phyloP scores from a whole-genome alignment of 2,888 invertebrate genomes.

The Parnassius orleans region DNA sequence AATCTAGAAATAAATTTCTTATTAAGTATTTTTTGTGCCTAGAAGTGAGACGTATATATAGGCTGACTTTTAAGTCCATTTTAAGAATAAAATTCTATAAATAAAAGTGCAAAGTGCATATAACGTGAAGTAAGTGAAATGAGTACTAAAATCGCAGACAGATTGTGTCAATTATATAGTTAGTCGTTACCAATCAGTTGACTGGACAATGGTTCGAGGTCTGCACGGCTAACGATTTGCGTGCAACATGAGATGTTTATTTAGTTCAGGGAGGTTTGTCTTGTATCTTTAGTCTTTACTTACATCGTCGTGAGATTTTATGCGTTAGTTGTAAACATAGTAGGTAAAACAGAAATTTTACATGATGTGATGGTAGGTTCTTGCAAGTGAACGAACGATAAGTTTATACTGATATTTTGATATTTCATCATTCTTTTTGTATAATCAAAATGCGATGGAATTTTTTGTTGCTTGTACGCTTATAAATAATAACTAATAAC shows the following conservation, averaged over 20 bases:
- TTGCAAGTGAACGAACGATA: background rate
- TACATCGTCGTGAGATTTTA: background rate
- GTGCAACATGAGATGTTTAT: constrained; percentile 66
- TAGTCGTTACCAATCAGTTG: background rate
- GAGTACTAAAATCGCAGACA: background rate
- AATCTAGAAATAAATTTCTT: too few species aligned
- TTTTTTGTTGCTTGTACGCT: too few species aligned
- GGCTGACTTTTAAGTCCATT: too few species aligned
- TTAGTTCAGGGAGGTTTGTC: constrained; percentile 50
- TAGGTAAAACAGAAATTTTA: background rate
- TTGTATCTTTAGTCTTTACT: constrained; percentile 24
- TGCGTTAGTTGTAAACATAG: constrained; percentile 1
- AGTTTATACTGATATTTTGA: background rate
- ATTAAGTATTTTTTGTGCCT: too few species aligned
- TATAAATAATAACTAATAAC: too few species aligned
- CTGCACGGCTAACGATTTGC: constrained; percentile 33
- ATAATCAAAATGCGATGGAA: too few species aligned
- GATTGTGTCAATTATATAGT: background rate
- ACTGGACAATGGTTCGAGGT: constrained; percentile 11
- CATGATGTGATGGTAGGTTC: background rate
- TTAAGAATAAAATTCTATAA: too few species aligned
- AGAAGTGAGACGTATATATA: too few species aligned
- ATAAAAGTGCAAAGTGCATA: too few species aligned
- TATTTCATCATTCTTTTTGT: too few species aligned
- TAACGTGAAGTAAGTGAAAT: too few species aligned